Conservation (phyloP, 2,797 vertebrate species). For the Okamejei kenojei region DNA sequence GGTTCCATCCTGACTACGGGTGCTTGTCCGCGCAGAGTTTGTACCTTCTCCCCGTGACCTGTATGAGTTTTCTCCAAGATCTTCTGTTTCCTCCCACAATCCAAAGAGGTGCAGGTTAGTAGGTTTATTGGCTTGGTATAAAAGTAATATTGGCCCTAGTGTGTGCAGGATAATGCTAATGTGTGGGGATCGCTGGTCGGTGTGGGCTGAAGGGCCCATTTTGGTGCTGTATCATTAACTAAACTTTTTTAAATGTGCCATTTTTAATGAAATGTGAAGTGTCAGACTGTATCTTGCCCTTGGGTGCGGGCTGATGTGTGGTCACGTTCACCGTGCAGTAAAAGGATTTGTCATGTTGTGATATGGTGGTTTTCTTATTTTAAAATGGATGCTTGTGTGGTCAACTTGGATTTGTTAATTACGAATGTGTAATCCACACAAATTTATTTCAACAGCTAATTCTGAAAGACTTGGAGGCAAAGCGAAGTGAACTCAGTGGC, state of each 20-base stretch:
- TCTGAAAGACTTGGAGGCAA: conserved; percentile 81
- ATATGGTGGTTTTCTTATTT: background rate
- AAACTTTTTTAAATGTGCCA: background rate
- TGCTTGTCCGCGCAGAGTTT: too few relatives aligned
- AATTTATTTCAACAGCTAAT: conserved; percentile 61
- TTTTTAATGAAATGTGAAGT: background rate
- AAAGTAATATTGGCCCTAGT: too few relatives aligned
- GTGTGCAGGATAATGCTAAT: too few relatives aligned
- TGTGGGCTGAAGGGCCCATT: too few relatives aligned
- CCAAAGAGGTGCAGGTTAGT: too few relatives aligned
- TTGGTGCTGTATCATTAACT: too few relatives aligned
- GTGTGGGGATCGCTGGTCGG: too few relatives aligned
- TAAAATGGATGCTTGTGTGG: background rate
- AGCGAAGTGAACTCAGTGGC: conserved; percentile 69
- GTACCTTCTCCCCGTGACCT: too few relatives aligned
- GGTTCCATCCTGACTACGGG: too few relatives aligned
- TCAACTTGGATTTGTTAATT: background rate
- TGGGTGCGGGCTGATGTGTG: background rate
- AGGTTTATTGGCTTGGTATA: too few relatives aligned
- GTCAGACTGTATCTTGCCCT: background rate
- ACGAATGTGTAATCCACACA: background rate
- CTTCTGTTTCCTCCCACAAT: too few relatives aligned
- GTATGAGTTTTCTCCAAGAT: too few relatives aligned
- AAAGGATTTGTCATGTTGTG: background rate
- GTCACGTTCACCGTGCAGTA: background rate